Percentiles rank a stretch among this genome's conserved stretches.
Conservation (phyloP, 2,888 invertebrate species). For the Onthophagus sagittarius region DNA sequence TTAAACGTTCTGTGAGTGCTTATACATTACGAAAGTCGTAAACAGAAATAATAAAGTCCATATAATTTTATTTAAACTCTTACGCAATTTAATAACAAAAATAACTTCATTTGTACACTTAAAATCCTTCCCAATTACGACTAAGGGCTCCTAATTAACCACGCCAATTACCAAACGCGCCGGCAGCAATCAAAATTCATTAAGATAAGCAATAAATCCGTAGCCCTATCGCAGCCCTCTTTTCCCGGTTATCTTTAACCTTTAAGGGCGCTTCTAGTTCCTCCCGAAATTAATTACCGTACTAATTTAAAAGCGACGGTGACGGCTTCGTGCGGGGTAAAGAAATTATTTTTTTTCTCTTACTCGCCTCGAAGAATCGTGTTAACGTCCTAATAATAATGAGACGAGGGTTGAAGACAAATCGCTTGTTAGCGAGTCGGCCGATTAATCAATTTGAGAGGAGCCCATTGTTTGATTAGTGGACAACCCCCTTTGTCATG, state of each 20-base stretch:
- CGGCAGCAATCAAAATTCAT: slow-evolving; percentile 9
- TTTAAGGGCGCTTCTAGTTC: not conserved
- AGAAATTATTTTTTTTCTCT: not conserved
- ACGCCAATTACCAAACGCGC: slow-evolving; percentile 1
- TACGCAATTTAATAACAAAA: too few relatives aligned
- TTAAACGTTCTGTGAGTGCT: too few relatives aligned
- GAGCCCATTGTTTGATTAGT: not conserved
- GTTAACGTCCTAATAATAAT: slow-evolving; percentile 11
- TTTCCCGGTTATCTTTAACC: not conserved
- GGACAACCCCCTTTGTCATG: not conserved
- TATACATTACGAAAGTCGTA: too few relatives aligned
- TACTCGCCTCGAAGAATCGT: not conserved
- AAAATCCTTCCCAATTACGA: not conserved
- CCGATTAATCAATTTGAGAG: slow-evolving; percentile 4
- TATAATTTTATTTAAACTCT: too few relatives aligned
- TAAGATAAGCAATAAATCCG: slow-evolving; percentile 6
- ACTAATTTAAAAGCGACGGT: slow-evolving; percentile 6
- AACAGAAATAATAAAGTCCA: too few relatives aligned
- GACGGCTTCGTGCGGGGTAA: not conserved
- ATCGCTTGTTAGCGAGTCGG: slow-evolving; percentile 2
- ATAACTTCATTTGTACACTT: too few relatives aligned
- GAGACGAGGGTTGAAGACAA: slow-evolving; percentile 8
- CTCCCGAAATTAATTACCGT: slow-evolving; percentile 4
- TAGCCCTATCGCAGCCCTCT: not conserved
- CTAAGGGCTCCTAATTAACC: not conserved